phyloP scores from a whole-genome alignment of 2,888 invertebrate species.

The Cybosia mesomella region DNA sequence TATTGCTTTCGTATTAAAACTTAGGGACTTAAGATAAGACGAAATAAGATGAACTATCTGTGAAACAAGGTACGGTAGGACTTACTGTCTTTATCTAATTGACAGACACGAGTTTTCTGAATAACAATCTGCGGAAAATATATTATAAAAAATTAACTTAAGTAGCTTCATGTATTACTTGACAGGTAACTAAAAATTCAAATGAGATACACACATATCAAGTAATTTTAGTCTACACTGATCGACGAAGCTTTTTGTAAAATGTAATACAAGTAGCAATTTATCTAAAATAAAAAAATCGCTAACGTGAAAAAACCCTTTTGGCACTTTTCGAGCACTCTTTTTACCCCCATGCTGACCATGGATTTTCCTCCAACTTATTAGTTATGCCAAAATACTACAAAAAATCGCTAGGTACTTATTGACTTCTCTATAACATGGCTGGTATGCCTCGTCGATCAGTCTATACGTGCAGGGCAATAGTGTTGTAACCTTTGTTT shows the following conservation, averaged over 20 bases:
- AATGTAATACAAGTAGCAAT: neutral
- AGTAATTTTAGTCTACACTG: neutral
- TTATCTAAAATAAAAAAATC: neutral
- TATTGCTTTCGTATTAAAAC: neutral
- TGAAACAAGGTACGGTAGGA: neutral
- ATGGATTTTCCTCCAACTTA: neutral
- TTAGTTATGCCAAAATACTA: neutral
- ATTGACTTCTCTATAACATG: neutral
- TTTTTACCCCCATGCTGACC: neutral
- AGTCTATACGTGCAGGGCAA: constrained; percentile 4
- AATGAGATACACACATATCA: neutral
- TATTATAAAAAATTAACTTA: neutral
- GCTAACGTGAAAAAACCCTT: neutral
- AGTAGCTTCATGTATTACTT: neutral
- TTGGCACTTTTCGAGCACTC: neutral
- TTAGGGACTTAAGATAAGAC: neutral
- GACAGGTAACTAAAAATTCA: neutral
- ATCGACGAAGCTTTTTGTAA: neutral
- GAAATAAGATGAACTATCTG: neutral
- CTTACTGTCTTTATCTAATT: neutral
- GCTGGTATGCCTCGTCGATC: neutral
- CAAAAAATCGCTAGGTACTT: neutral
- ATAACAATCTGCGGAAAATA: neutral
- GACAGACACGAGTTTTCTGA: neutral
- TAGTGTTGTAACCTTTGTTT: neutral